Evolutionary conservation across 2,113 vertebrate species (phyloP), one percentile per base, ranked within the genome.

Genomic region (Cyanocitta stelleri): DNA sequence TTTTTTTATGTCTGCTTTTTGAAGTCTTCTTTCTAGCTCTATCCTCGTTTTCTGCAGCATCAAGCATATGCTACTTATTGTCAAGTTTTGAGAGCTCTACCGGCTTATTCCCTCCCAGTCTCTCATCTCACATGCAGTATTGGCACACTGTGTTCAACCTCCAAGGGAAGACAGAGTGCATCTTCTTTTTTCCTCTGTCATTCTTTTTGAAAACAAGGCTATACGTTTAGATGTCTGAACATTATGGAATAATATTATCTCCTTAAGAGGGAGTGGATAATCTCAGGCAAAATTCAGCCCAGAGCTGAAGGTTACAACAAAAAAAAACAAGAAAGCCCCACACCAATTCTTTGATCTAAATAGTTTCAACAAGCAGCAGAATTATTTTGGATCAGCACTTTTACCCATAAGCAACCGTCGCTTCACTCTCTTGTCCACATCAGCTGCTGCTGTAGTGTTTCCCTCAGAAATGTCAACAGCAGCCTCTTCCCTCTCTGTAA

Each of bases 321-420:
- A 48, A 48, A 8, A 41, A 35, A 2, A 1, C 1, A 35, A 63
- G 33, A 21, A 46, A 52, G 6, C 3, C 29, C 24, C 35, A 10
- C 33, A 27, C 5, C 49, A 81, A 46, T 21, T 74, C 14, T 74
- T 90, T 14, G 7, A n/a, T 33, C 58, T 39, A 75, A 78, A 87
- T 56, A 15, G 16, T 55, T 94, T 91, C 69, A 66, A 9, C 16
- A 58, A 63, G 46, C 33, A 76, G 33, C 43, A 76, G 48, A 69
- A 35, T 37, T 43, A 59, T 69, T 87, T 62, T 67, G 39, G 26
- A 48, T 58, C 56, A 73, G 75, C 67, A 46, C 5, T 39, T 90
- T 98, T 99, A 99, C 99, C 99, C 99, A 99, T 99, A 33, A 99
- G 98, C 90, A 99, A 98, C 43, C 99, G 98, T 39, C 99, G 98